Evolutionary conservation across 1,140 invertebrate genomes (phyloP), one percentile per base, ranked within the genome.

Genomic region (Aphidius ervi): DNA sequence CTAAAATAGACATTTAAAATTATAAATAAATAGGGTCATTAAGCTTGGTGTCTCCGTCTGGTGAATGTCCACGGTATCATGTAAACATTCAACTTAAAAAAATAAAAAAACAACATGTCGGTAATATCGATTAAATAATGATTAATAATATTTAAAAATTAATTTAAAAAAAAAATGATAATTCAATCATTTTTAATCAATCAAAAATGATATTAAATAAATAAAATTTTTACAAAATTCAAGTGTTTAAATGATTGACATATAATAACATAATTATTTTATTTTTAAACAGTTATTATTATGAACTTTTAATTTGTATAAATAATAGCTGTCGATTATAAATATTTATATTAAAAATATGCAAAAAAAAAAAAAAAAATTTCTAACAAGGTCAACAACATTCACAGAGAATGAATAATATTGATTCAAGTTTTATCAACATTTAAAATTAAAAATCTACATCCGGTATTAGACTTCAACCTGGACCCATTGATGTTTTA

Each of bases 41-140:
- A 41, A 43, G 47, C 43, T 50, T 46, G 63, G 75, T 77, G 74
- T 56, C 73, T 77, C 74, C 75, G 70, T 67, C 75, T 77, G 63
- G 73, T 53, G 75, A 73, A 67, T 67, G 61, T 62, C 58, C 43
- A 67, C 50, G 57, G 67, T 75, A 75, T 67, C 58, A 65, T 59
- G 54, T 62, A 48, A 47, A n/a, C 49, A 58, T 9, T 37, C 0
- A 5, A 41, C 58, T 64, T 58, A 54, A 63, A 48, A 47, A 3
- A 37, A 58, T 9, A 20, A 4, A 5, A 41, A 42, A 10, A 5
- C 54, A 40, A 61, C 39, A 41, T 41, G 74, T 75, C 71, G 74
- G 74, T 74, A 75, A 74, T 59, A 75, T 73, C 59, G 52, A 16
- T 41, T 4, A 49, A 58, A 49, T 52, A 31, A 31, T 16, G 16